phyloP scores from a whole-genome alignment of 2,888 invertebrate species.

The Archips xylosteana region DNA sequence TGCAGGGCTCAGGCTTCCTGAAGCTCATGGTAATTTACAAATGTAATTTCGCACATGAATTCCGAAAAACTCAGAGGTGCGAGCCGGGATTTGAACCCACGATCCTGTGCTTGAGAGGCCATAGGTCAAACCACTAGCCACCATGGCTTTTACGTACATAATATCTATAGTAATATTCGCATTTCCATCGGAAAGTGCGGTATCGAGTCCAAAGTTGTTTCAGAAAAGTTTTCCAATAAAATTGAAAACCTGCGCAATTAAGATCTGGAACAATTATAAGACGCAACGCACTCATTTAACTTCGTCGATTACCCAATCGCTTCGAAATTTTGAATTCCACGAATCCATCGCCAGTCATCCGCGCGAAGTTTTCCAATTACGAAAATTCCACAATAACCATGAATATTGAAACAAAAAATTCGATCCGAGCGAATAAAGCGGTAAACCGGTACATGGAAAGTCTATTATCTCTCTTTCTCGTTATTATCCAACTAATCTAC shows the following conservation, averaged over 20 bases:
- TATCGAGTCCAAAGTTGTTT: conserved; percentile 1
- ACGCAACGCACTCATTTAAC: conserved; percentile 37
- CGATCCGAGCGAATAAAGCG: conserved; percentile 28
- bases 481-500: conserved; percentile 18
- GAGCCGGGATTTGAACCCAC: too few relatives aligned
- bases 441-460: conserved; percentile 34
- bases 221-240: conserved; percentile 32
- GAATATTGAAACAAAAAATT: conserved; percentile 35
- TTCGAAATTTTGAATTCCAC: conserved; percentile 18
- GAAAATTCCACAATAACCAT: conserved; percentile 38
- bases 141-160: neutral
- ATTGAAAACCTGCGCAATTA: conserved; percentile 27
- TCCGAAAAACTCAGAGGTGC: too few relatives aligned
- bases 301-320: conserved; percentile 37
- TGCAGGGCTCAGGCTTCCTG: too few relatives aligned
- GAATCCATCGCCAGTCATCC: conserved; percentile 35
- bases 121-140: too few relatives aligned
- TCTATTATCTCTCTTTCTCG: conserved; percentile 29
- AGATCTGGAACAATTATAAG: conserved; percentile 35
- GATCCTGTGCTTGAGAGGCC: too few relatives aligned
- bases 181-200: neutral
- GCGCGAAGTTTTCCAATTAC: conserved; percentile 40
- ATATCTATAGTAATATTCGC: neutral
- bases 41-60: too few relatives aligned
- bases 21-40: too few relatives aligned